Base-by-base conservation (phyloP, 2,888 invertebrate genomes). In the Parnassius smintheus region DNA sequence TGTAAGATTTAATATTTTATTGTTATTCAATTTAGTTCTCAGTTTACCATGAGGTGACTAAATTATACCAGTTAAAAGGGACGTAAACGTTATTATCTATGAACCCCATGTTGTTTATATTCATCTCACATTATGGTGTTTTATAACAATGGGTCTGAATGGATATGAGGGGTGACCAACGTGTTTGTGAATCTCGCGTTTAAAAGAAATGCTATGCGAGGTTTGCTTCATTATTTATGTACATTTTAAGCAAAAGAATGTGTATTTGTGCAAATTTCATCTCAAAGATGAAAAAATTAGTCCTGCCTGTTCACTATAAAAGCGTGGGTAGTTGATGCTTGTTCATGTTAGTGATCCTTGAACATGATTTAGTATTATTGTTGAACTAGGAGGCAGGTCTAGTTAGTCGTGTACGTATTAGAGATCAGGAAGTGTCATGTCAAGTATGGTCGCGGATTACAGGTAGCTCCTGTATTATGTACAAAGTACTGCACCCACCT, bases 401-500 rank as follows among this genome's bases (percentile, higher is more conserved):
- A 78, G 84, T 74, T 73, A 75, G 75, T 77, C 79, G 78, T 77
- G 77, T 79, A 80, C 81, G 82, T 82, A 81, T 79, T 76, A 78
- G 77, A 78, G 77, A 76, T 77, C 82, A 82, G 79, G 80, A 75
- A 79, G 79, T 74, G 81, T 7, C 35, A 35, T 77, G 77, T 83
- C 84, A 80, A 79, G 80, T 80, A 80, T 82, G 82, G 77, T 84
- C 85, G 80, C 85, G 81, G 80, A 81, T 81, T 76, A 83, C 87
- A 85, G 86, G 86, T 85, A 82, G 82, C 85, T 88, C 88, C 88
- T 88, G 89, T 86, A 84, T 86, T 85, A 83, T 91, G 91, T 92
- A 92, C 92, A 91, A 91, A 89, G 91, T 91, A 91, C 91, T 90
- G 85, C 91, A 91, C 92, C 92, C 92, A 92, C 92, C 92, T 92